phyloP scores from a whole-genome alignment of 37 sponge, comb jelly and placozoan genomes.

The Theonella swinhoei region DNA sequence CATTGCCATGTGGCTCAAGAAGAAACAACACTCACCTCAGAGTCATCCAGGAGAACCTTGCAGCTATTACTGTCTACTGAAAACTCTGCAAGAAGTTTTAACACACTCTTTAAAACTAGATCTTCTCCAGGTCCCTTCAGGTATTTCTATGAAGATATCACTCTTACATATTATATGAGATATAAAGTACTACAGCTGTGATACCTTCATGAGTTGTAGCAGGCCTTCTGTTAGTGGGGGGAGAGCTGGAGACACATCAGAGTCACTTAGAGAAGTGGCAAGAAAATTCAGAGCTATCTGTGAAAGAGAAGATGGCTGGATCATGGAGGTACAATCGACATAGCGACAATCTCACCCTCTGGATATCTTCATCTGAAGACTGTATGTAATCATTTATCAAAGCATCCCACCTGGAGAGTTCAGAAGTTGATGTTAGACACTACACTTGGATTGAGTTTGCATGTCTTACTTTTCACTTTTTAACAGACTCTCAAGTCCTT shows the following conservation, averaged over 20 bases:
- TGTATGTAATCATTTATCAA: conserved; percentile 26
- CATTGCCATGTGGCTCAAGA: no score
- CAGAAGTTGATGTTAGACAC: not conserved
- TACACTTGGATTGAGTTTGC: not conserved
- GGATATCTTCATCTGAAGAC: conserved; percentile 25
- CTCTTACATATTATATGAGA: not conserved
- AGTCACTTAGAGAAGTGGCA: not conserved
- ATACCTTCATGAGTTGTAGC: conserved; percentile 9
- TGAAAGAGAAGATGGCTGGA: not conserved
- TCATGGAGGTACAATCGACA: not conserved
- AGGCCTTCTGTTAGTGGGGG: conserved; percentile 11
- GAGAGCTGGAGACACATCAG: not conserved
- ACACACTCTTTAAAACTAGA: not conserved
- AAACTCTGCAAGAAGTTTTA: conserved; percentile 2
- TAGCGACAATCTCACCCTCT: conserved; percentile 6
- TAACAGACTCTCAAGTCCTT: not conserved
- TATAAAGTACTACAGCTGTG: not conserved
- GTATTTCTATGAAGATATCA: not conserved
- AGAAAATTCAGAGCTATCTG: conserved; percentile 19
- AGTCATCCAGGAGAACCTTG: not conserved
- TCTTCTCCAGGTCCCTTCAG: conserved; percentile 6
- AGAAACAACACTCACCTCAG: not conserved
- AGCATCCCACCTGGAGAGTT: conserved; percentile 25
- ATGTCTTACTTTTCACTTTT: not conserved
- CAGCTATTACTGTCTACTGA: not conserved